Percentiles rank a stretch among this genome's conserved stretches.
Conservation (phyloP, 2,888 invertebrate species). For the Drosophila emarginata region DNA sequence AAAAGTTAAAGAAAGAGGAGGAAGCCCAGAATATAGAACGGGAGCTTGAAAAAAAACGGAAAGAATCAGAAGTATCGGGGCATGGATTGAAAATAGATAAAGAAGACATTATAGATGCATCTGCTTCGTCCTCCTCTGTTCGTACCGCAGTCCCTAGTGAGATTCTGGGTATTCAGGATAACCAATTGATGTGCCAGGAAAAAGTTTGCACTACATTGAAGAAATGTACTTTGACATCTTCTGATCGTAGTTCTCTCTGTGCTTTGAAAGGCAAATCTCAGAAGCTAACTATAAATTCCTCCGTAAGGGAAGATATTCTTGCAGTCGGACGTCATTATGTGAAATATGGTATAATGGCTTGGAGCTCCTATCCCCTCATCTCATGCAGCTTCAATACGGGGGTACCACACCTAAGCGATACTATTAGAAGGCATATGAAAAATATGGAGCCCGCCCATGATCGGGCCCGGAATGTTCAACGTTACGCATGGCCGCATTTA, state of each 20-base stretch:
- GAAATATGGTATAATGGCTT: no score
- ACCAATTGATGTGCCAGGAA: no score
- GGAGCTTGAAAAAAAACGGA: no score
- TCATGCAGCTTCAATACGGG: slow-evolving; percentile 16
- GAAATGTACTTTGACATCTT: not conserved
- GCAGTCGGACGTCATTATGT: no score
- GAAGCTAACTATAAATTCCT: not conserved
- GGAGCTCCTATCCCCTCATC: not conserved
- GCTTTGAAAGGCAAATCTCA: no score
- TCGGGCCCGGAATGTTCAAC: slow-evolving; percentile 31
- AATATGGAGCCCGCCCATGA: rapidly evolving
- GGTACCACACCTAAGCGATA: not conserved
- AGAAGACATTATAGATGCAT: no score
- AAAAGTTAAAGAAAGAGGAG: no score
- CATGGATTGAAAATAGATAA: no score
- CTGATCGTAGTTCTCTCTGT: not conserved
- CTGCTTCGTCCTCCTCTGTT: no score
- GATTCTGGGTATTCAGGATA: not conserved
- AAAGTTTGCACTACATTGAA: not conserved
- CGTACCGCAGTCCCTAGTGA: no score
- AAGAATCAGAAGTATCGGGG: no score
- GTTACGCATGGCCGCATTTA: slow-evolving; percentile 51
- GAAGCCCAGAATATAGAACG: no score
- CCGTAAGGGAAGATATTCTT: not conserved
- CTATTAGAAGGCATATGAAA: slow-evolving; percentile 7